Percentiles rank a stretch among this genome's conserved stretches.
Conservation (phyloP, 2,113 vertebrate genomes). For the Canis aureus region DNA sequence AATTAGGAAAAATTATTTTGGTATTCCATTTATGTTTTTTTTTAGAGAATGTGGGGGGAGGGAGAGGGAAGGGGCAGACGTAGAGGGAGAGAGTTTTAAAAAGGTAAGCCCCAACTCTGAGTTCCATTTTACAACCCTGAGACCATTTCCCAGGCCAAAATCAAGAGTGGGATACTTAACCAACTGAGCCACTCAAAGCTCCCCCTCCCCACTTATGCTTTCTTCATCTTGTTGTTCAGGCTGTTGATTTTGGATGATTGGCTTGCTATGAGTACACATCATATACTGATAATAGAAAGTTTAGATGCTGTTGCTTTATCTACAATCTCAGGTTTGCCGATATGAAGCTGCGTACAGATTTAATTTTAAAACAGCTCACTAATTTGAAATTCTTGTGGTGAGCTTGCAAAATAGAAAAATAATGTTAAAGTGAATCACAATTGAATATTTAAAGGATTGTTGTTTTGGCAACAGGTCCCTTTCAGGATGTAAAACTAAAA, state of each 20-base stretch:
- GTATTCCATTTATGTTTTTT: constrained; percentile 3
- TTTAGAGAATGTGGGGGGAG: too few relatives aligned
- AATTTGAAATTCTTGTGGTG: constrained; percentile 59
- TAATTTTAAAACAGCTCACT: constrained; percentile 58
- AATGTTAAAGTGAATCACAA: background rate
- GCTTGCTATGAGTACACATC: constrained; percentile 25
- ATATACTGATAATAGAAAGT: background rate
- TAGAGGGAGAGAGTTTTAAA: too few relatives aligned
- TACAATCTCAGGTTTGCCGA: constrained; percentile 53
- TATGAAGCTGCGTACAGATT: background rate
- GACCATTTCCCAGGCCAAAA: too few relatives aligned
- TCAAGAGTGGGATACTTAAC: too few relatives aligned
- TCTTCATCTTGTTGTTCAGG: constrained; percentile 26
- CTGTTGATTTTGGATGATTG: constrained; percentile 35
- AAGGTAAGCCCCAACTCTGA: too few relatives aligned
- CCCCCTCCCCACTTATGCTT: background rate
- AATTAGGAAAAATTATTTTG: constrained; percentile 2
- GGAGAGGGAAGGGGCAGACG: too few relatives aligned
- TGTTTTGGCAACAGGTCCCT: background rate
- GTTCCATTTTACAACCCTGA: too few relatives aligned
- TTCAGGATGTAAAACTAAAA: constrained; percentile 48
- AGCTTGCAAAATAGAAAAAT: background rate
- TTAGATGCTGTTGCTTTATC: background rate
- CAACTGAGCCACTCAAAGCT: background rate
- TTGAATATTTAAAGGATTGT: constrained; percentile 6